Evolutionary conservation across 2,113 vertebrate species (phyloP), one percentile per base, ranked within the genome.

Genomic region (Aptenodytes patagonicus): DNA sequence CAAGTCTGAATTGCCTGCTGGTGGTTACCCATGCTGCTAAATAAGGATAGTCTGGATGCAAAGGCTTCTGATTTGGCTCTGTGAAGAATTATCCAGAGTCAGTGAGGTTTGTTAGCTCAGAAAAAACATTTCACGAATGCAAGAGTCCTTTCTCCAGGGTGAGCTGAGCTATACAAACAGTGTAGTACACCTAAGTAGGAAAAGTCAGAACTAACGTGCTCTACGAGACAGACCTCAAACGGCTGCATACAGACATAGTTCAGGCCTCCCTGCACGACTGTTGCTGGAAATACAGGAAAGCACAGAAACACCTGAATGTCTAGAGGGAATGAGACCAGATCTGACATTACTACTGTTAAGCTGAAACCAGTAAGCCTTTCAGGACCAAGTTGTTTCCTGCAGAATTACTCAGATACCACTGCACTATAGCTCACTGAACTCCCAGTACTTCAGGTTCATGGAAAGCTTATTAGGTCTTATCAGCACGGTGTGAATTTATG

Each of bases 401-500:
- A 88, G 58, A 86, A 60, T 57, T 55, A 42, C 31, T 20, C 47
- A 5, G 29, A 3, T 38, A 78, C 5, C 32, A 21, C 60, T 32
- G 25, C 19, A 40, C 21, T 28, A 6, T 0, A 60, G 38, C 44
- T 64, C 51, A 29, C 49, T 62, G 58, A 83, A 86, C 46, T 73
- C n/a, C 8, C 31, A 28, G 6, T 29, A 54, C 25, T 61, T 34
- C 47, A 58, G 25, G 22, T n/a, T 75, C 34, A 24, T 0, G 5
- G 31, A 44, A 81, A 94, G 16, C 32, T 54, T 47, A 21, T 17
- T 32, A 66, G 32, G 32, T 64, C 42, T 54, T 25, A 57, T 13
- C 51, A 66, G 54, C 36, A 26, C 0, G 2, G 22, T 46, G 34
- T 36, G n/a, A 70, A 77, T 54, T 89, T 14, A 58, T 0, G 0